Conservation (phyloP, 2,797 vertebrate genomes). For the Enteromius fasciolatus region DNA sequence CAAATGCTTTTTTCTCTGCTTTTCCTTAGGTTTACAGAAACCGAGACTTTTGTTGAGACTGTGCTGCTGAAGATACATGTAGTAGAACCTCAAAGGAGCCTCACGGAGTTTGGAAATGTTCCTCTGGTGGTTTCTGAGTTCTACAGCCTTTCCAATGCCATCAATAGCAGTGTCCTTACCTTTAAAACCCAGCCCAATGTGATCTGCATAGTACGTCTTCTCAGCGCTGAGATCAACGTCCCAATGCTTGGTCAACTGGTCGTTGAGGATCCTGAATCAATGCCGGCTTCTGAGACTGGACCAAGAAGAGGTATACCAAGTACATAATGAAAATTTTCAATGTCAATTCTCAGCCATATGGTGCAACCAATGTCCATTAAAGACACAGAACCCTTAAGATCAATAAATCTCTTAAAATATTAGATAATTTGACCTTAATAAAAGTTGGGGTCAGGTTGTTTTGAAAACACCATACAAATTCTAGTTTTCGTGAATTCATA, state of each 20-base stretch:
- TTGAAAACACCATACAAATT: neutral
- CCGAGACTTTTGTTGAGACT: constrained; percentile 73
- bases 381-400: neutral
- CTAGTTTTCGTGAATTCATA: neutral
- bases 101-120: constrained; percentile 68
- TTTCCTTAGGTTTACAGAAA: constrained; percentile 78
- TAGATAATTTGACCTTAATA: neutral
- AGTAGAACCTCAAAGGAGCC: constrained; percentile 61
- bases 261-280: constrained; percentile 61
- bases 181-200: constrained; percentile 55
- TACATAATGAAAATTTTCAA: neutral
- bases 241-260: constrained; percentile 73
- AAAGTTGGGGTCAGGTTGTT: neutral
- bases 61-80: constrained; percentile 70
- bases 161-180: constrained; percentile 70
- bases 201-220: constrained; percentile 69
- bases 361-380: neutral
- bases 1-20: neutral
- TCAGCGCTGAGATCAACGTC: constrained; percentile 64
- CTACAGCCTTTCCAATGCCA: constrained; percentile 74
- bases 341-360: neutral
- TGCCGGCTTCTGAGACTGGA: constrained; percentile 19
- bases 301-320: constrained; percentile 68
- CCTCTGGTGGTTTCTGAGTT: constrained; percentile 77
- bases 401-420: neutral